Base-by-base conservation (phyloP, 2,888 invertebrate genomes). In the Cantharis lateralis region DNA sequence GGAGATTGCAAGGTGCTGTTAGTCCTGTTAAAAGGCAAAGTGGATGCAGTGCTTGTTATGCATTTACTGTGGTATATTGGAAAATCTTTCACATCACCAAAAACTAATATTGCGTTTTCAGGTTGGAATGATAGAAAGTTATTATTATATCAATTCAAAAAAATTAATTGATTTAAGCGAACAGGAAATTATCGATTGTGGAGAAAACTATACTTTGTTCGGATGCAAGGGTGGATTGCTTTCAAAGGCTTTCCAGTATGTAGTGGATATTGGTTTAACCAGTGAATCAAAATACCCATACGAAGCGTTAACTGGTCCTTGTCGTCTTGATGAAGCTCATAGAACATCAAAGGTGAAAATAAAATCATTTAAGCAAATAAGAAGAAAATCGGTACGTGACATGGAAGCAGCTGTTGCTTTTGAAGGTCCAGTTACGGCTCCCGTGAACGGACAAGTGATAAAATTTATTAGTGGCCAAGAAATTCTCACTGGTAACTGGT, bases 21-120 rank as follows among this genome's bases (percentile, higher is more conserved):
- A 97, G 97, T n/a, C 92, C 91, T 0, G 90, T 98, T 81, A 97
- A 98, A 89, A 94, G 97, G 90, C 97, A 98, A 91, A 96, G 94
- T 84, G 92, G 92, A 85, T 97, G 97, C 88, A 96, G 96, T 78
- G 95, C 95, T 3, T 97, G 97, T 91, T 98, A 97, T 97, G 92
- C 96, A 66, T 98, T 98, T 91, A 96, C 96, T 84, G 90, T 95
- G 16, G 93, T 94, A 88, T 92, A 93, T 91, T 81, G 3, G 4
- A 11, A 20, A 62, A 64, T 11, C 15, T 68, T 28, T 18, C 24
- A 70, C 3, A 11, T 62, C 4, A 66, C 1, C 10, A 10, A n/a
- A 16, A 26, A 15, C 10, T 15, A 62, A 13, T 68, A 15, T 24
- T 64, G 71, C 9, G 73, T 81, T 85, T 88, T 4, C 86, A 96